Evolutionary conservation across 1,140 invertebrate genomes (phyloP), one percentile per base, ranked within the genome.

Genomic region (Paraescarpia echinospica): DNA sequence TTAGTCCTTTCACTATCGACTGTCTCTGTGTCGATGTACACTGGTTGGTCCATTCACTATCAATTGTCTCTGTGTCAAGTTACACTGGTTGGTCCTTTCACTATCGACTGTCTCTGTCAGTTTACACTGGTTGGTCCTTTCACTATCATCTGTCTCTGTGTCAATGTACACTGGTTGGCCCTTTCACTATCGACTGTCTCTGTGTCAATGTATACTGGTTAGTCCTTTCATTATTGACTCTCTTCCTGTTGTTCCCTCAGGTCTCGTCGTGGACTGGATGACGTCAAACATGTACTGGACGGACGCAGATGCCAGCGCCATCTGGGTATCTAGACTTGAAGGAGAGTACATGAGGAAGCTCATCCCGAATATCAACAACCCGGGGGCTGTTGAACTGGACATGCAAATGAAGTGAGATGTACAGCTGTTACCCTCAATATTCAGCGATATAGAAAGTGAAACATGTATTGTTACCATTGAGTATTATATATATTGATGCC

Each of bases 261-360:
- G 59, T 22, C 59, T 77, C 12, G 97, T 98, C 27, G 97, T 99
- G 18, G 99, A 99, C 96, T 99, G 98, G 97, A 96, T 98, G 59
- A 97, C 98, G 0, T 97, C 98, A 94, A 99, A 98, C 94, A 97
- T 99, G 91, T 99, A 99, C 96, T 99, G 99, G 98, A 99, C 98
- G 0, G 99, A 99, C 96, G 34, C 90, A 22, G 27, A 27, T 27
- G 34, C 35, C 2, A 33, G n/a, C n/a, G 35, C 34, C 90, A 90
- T 90, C 35, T 90, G 90, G 90, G 90, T 90, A 31, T 90, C 90
- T 22, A 90, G 90, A 41, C 90, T 90, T 12, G 90, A 33, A 12
- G 90, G 90, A 2, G 8, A 77, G 59, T 77, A 77, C 59, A 77
- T 77, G 59, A 77, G 59, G 59, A 77, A 77, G 59, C 9, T 77